Percentiles rank a stretch among this genome's conserved stretches.
Conservation (phyloP, 2,113 vertebrate species). For the Labeo catla region DNA sequence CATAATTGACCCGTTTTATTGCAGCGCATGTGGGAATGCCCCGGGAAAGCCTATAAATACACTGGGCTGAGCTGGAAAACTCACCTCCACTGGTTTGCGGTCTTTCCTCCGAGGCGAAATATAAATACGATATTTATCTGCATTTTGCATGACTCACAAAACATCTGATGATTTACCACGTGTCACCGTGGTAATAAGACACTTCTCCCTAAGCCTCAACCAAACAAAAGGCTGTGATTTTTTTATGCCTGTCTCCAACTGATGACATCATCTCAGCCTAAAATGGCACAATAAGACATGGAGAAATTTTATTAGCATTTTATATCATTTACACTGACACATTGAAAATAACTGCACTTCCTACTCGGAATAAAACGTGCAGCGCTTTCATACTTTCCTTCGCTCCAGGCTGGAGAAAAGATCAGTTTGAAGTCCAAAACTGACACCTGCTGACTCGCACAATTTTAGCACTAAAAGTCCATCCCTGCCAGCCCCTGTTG, state of each 20-base stretch:
- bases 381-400: slow-evolving; percentile 17
- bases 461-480: background rate
- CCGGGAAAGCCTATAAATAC: slow-evolving; percentile 47
- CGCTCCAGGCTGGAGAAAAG: background rate
- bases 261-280: slow-evolving; percentile 14
- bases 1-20: slow-evolving; percentile 49
- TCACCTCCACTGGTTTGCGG: slow-evolving; percentile 14
- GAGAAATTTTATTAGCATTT: background rate
- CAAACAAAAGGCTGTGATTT: background rate
- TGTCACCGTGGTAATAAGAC: slow-evolving; percentile 3
- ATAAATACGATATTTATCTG: slow-evolving; percentile 32
- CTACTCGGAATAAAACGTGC: slow-evolving; percentile 26
- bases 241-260: background rate
- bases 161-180: slow-evolving; percentile 21
- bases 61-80: slow-evolving; percentile 20
- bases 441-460: slow-evolving; percentile 32
- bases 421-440: slow-evolving; percentile 43
- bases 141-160: slow-evolving; percentile 24
- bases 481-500: background rate
- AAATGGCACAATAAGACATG: background rate
- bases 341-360: slow-evolving; percentile 11
- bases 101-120: slow-evolving; percentile 4
- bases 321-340: slow-evolving; percentile 19
- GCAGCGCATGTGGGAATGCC: slow-evolving; percentile 44
- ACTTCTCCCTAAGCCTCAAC: background rate